A percentile compares a stretch with the other conserved stretches of the same genome.
Conservation (phyloP, 2,797 vertebrate species). For the Valencia hispanica region DNA sequence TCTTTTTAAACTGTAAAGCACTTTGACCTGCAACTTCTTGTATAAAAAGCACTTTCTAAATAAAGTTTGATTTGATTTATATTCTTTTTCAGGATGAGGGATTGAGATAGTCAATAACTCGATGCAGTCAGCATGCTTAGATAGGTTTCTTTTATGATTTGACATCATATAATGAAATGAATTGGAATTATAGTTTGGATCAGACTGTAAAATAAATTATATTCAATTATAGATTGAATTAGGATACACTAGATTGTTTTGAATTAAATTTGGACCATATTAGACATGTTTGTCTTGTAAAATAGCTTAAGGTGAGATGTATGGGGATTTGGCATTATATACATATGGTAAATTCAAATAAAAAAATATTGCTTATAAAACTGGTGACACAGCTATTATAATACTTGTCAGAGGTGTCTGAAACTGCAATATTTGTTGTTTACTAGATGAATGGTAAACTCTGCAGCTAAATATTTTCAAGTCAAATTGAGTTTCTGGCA, state of each 20-base stretch:
- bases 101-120: too few relatives aligned
- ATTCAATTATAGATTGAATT: background rate
- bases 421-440: background rate
- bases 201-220: background rate
- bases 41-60: too few relatives aligned
- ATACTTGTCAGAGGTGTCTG: background rate
- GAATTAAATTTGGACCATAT: background rate
- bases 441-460: background rate
- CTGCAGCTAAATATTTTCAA: background rate
- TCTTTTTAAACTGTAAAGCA: too few relatives aligned
- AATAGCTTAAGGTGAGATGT: background rate
- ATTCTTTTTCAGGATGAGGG: too few relatives aligned
- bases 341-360: background rate
- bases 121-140: too few relatives aligned
- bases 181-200: background rate
- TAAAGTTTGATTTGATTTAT: too few relatives aligned
- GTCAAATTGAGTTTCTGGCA: too few relatives aligned
- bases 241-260: background rate
- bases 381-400: background rate
- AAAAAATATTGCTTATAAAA: background rate
- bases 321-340: background rate
- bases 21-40: too few relatives aligned
- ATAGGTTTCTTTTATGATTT: background rate
- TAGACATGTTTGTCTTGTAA: background rate
- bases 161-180: background rate